Percentiles rank a stretch among this genome's conserved stretches.
Evolutionary conservation across 2,113 vertebrate species (phyloP).

Genomic region (Rhizomys pruinosus): DNA sequence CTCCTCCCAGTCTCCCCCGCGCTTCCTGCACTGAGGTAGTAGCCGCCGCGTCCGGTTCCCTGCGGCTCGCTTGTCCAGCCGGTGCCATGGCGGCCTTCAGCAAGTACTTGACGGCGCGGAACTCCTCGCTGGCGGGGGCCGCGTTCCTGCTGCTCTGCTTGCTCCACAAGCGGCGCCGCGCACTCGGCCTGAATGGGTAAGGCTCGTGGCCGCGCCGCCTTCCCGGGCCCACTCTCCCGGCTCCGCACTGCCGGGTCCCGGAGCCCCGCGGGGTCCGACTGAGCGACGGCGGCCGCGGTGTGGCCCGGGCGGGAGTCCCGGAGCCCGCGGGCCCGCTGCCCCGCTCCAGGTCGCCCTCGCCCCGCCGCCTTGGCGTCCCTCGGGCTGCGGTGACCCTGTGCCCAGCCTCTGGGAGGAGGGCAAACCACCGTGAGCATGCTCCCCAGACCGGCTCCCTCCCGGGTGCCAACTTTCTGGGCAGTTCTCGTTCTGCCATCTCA

Average conservation of each 20-base stretch:
- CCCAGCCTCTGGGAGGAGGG: background rate
- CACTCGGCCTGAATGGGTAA: constrained; percentile 86
- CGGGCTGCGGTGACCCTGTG: background rate
- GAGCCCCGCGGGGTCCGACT: background rate
- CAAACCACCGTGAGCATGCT: background rate
- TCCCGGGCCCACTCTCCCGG: constrained; percentile 12
- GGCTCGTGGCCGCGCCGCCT: constrained; percentile 38
- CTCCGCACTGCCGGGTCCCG: background rate
- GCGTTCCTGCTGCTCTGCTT: constrained; percentile 89
- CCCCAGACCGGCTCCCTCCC: background rate
- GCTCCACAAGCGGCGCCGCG: constrained; percentile 85
- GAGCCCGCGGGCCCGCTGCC: background rate
- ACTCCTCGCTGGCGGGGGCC: constrained; percentile 91
- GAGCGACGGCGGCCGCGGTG: no score
- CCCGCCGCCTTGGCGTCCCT: background rate
- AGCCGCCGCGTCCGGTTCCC: background rate
- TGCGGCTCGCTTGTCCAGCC: background rate
- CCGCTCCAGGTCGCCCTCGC: background rate
- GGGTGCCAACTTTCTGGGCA: constrained; percentile 64
- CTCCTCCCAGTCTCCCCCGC: constrained; percentile 80
- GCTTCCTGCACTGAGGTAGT: constrained; percentile 52
- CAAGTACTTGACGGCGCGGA: constrained; percentile 92
- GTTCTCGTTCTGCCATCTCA: constrained; percentile 60
- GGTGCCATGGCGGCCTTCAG: constrained; percentile 93
- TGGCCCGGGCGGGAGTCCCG: no score